These are phyloP conservation scores for Molanna angustata DNA, from an alignment of 2,888 invertebrate genomes.

Conservation along the genomic window DNA sequence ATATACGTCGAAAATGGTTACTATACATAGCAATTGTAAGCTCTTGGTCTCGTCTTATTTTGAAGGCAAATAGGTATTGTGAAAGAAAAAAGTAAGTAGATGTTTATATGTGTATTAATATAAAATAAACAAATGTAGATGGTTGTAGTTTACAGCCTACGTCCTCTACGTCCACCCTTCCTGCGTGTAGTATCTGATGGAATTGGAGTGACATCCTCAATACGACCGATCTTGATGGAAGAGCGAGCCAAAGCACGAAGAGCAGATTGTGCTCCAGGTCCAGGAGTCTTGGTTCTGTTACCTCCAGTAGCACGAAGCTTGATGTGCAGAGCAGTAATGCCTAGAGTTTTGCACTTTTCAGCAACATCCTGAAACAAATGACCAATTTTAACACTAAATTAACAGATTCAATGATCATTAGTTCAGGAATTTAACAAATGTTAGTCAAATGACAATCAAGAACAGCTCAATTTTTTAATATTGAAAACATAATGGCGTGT, in stretches of 20 bases:
- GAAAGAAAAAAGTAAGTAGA: too few relatives aligned
- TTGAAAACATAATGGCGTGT: too few relatives aligned
- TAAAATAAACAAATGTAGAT: constrained; percentile 25
- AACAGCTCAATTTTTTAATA: too few relatives aligned
- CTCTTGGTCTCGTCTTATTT: too few relatives aligned
- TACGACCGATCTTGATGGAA: constrained; percentile 99
- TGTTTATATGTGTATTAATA: constrained; percentile 22
- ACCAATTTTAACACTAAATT: too few relatives aligned
- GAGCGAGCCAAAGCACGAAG: constrained; percentile 97
- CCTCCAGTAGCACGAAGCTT: constrained; percentile 98
- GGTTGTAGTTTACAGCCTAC: constrained; percentile 80
- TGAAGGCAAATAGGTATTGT: too few relatives aligned
- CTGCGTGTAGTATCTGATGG: constrained; percentile 98
- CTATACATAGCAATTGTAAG: too few relatives aligned
- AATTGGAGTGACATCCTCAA: constrained; percentile 99
- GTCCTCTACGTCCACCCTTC: constrained; percentile 99
- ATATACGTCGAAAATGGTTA: too few relatives aligned
- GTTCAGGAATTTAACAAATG: too few relatives aligned
- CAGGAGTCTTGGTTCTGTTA: constrained; percentile 97
- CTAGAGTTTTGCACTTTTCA: constrained; percentile 95
- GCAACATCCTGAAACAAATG: constrained; percentile 85
- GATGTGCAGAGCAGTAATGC: constrained; percentile 97
- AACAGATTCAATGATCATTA: too few relatives aligned
- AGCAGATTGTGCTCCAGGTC: constrained; percentile 98
- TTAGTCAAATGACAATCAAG: too few relatives aligned